Evolutionary conservation across 2,113 vertebrate genomes (phyloP), one percentile per base, ranked within the genome.

Genomic region (Nerophis ophidion): DNA sequence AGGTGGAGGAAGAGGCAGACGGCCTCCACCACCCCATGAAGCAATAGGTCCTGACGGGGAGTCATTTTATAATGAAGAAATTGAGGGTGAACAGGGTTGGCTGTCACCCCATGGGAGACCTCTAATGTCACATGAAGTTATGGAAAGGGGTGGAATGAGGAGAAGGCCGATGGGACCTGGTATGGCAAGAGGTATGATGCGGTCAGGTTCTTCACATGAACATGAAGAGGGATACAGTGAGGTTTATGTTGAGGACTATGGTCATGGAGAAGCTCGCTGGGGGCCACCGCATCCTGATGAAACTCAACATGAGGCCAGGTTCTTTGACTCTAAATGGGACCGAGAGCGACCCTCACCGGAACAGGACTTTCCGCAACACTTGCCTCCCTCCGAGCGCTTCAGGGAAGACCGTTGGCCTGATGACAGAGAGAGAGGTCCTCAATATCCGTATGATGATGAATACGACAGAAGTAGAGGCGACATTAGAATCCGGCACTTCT

Each of bases 361-460:
- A 61, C 80, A 90, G 66, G 92, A 94, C 71, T 93, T 89, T 68
- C 88, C 92, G 4, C 85, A 90, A 59, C 90, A 87, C 60, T 86
- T 87, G 84, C 91, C 89, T 60, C 92, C 92, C 64, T 58, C 93
- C 74, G 94, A 96, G 61, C 89, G 86, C 67, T 92, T 92, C 10
- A 90, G 87, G 75, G 93, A 96, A 42, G 90, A 93, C 6, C 88
- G 81, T 15, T 96, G 96, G 95, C 81, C 82, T 60, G 91, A 94
- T 0, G 93, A 93, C 47, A 87, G 62, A 26, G 92, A 90, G 48
- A 87, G 91, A 80, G 79, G 70, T 61, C 72, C 4, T 0, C 88
- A 90, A 46, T 91, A 92, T 81, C 75, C 83, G 7, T 92, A 90
- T 76, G 93, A 95, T 66, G 93, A 95, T 65, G 90, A 92, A 72